Percentiles rank a stretch among this genome's conserved stretches.
Evolutionary conservation across 2,113 vertebrate genomes (phyloP).

Genomic region (Rattus norvegicus): DNA sequence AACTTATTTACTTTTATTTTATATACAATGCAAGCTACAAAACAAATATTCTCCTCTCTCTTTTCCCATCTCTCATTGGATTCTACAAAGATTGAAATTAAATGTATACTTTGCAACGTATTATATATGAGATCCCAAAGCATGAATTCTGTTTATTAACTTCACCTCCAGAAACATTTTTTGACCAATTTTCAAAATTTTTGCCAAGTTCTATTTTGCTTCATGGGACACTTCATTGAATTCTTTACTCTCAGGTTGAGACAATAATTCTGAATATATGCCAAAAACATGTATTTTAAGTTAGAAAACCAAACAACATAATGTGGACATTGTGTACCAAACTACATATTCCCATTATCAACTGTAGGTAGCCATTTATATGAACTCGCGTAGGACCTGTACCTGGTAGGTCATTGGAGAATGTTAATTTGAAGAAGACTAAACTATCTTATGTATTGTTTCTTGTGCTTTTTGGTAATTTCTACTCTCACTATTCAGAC

Average conservation of each 20-base stretch:
- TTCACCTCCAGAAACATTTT: neutral
- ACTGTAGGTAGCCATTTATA: neutral
- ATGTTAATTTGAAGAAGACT: neutral
- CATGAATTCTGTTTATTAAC: neutral
- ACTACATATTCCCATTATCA: neutral
- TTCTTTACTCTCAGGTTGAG: neutral
- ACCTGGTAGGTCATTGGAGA: neutral
- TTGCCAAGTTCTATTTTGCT: neutral
- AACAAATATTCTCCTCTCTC: neutral
- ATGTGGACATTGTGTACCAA: neutral
- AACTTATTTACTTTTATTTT: conserved; percentile 32
- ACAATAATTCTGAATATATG: neutral
- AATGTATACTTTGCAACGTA: neutral
- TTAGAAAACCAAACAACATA: neutral
- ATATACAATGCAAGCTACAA: neutral
- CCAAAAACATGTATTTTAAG: neutral
- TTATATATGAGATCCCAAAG: neutral
- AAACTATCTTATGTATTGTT: neutral
- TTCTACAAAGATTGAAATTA: neutral
- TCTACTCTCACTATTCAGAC: neutral
- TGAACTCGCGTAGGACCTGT: neutral
- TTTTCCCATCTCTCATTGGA: neutral
- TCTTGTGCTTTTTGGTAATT: neutral
- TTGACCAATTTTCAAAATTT: neutral
- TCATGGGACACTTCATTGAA: neutral